Evolutionary conservation across 1,140 invertebrate species (phyloP).

Genomic region (Pseudomyrmex flavicornis): DNA sequence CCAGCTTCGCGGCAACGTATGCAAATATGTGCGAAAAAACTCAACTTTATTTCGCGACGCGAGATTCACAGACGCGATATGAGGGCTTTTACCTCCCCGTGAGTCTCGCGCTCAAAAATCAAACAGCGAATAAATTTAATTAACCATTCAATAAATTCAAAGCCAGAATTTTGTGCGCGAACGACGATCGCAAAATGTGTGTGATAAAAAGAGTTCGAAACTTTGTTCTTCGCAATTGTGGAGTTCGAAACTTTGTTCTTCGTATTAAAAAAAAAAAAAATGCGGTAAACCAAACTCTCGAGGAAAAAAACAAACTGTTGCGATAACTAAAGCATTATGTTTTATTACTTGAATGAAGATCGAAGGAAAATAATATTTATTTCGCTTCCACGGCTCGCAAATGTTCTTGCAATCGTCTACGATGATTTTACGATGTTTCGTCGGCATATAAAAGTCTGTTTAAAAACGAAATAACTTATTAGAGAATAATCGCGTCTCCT

Average conservation of each 20-base stretch:
- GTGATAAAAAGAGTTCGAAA: slow-evolving; percentile 16
- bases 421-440: neutral
- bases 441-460: neutral
- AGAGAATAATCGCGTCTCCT: neutral
- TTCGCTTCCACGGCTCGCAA: slow-evolving; percentile 8
- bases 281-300: neutral
- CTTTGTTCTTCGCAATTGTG: slow-evolving; percentile 3
- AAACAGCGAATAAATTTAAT: slow-evolving; percentile 57
- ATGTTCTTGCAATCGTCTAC: neutral
- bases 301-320: neutral
- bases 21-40: slow-evolving; percentile 55
- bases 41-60: slow-evolving; percentile 52
- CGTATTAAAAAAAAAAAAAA: neutral
- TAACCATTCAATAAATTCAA: slow-evolving; percentile 46
- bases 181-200: neutral
- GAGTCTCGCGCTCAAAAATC: slow-evolving; percentile 21
- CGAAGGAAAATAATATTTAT: neutral
- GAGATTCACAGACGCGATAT: slow-evolving; percentile 10
- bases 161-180: too few species aligned
- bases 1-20: slow-evolving; percentile 26
- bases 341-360: neutral
- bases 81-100: neutral
- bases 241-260: slow-evolving; percentile 6
- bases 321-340: neutral
- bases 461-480: slow-evolving; percentile 22